A percentile compares a stretch with the other conserved stretches of the same genome.
These are phyloP conservation scores for Cyphomyrus discorhynchus DNA, from an alignment of 2,113 vertebrate species.

Conservation along the genomic window DNA sequence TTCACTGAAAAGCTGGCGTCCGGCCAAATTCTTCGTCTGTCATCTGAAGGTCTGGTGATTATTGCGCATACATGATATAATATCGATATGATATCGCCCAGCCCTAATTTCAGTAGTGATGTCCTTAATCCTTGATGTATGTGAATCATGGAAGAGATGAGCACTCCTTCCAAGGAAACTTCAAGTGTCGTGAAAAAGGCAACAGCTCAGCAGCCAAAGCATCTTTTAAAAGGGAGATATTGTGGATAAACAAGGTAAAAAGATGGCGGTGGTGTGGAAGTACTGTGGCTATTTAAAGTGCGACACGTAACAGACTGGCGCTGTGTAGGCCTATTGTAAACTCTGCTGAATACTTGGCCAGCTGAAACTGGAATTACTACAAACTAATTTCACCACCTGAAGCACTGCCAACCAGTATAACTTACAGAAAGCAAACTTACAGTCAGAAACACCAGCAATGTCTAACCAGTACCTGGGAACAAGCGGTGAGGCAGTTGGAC, in stretches of 20 bases:
- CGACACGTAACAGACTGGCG: not conserved
- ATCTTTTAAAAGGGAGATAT: not conserved
- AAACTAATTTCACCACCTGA: not conserved
- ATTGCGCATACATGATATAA: no score
- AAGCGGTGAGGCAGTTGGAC: not conserved
- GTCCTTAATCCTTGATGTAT: not conserved
- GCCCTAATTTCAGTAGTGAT: not conserved
- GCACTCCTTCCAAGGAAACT: no score
- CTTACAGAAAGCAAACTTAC: not conserved
- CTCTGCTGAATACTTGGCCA: not conserved
- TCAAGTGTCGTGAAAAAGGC: not conserved
- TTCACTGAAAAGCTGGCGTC: no score
- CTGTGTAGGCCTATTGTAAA: not conserved
- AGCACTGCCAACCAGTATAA: not conserved
- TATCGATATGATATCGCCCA: no score
- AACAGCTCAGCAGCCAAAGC: not conserved
- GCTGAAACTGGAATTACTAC: not conserved
- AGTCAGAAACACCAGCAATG: not conserved
- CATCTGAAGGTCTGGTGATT: no score
- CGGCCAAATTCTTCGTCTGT: no score
- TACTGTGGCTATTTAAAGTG: not conserved
- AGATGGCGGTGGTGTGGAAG: not conserved
- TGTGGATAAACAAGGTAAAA: not conserved
- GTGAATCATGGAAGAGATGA: not conserved
- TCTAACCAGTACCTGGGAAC: not conserved